Percentiles rank a stretch among this genome's conserved stretches.
Evolutionary conservation across 2,888 invertebrate species (phyloP).

Genomic region (Himalopsyche anomala): DNA sequence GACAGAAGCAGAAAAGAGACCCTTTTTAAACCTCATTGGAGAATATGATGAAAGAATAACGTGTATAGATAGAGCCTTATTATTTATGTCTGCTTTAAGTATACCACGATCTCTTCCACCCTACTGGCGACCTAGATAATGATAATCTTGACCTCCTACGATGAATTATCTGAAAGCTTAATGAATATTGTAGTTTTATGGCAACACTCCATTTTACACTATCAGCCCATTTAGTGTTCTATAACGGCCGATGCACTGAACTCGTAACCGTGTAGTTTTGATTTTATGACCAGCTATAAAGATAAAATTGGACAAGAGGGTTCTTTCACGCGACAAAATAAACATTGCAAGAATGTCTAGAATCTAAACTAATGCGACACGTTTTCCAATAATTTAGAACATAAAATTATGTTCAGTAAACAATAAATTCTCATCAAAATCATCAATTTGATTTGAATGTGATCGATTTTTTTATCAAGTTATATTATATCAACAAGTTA

Average conservation of each 20-base stretch:
- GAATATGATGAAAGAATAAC: no score
- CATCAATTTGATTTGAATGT: no score
- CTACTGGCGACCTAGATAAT: not conserved
- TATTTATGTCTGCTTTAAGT: no score
- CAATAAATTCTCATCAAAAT: no score
- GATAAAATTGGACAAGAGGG: slow-evolving; percentile 37
- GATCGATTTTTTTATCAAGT: no score
- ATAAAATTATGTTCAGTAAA: not conserved
- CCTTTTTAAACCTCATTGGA: no score
- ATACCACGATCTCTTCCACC: no score
- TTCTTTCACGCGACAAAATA: slow-evolving; percentile 1
- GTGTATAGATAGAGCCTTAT: no score
- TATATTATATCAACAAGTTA: no score
- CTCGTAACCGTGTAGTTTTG: not conserved
- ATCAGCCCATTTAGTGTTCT: not conserved
- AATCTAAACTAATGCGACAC: not conserved
- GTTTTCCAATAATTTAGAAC: not conserved
- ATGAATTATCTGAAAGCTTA: not conserved
- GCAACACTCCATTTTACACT: slow-evolving; percentile 19
- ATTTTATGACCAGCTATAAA: slow-evolving; percentile 29
- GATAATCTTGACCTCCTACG: slow-evolving; percentile 1
- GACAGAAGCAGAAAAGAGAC: no score
- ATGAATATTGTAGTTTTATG: slow-evolving; percentile 1
- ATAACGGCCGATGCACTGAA: slow-evolving; percentile 12
- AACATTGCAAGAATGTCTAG: not conserved